A percentile compares a stretch with the other conserved stretches of the same genome.
These are phyloP conservation scores for Sternotherus odoratus DNA, from an alignment of 2,797 vertebrate species.

Conservation along the genomic window DNA sequence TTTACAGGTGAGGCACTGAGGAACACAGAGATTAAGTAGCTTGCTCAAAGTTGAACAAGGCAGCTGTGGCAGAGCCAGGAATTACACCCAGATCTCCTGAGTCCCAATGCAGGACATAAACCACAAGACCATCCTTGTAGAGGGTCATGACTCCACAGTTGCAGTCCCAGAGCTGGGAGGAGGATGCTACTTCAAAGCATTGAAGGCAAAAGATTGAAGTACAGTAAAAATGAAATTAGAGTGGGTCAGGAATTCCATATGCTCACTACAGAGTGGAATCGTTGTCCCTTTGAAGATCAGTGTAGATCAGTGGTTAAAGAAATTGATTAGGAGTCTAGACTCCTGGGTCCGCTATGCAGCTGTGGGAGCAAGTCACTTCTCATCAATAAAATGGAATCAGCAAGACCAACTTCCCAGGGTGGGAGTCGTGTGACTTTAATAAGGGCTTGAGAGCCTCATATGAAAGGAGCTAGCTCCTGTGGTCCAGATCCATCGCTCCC, in stretches of 20 bases:
- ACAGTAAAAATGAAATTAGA: background rate
- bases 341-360: accelerated
- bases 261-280: background rate
- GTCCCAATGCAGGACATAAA: background rate
- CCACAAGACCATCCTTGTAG: background rate
- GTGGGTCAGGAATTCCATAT: accelerated
- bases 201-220: background rate
- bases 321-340: background rate
- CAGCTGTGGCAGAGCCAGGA: background rate
- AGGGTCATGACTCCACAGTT: background rate
- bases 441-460: background rate
- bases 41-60: background rate
- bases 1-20: background rate
- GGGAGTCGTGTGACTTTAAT: background rate
- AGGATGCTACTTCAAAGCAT: background rate
- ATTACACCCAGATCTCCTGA: background rate
- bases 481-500: background rate
- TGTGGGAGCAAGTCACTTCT: slow-evolving; percentile 4
- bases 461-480: background rate
- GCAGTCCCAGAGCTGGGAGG: accelerated
- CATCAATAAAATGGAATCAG: background rate
- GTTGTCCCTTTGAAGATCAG: background rate
- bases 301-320: slow-evolving; percentile 4
- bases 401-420: background rate
- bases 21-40: background rate